Evolutionary conservation across 2,113 vertebrate genomes (phyloP), one percentile per base, ranked within the genome.

Genomic region (Heterotis niloticus): DNA sequence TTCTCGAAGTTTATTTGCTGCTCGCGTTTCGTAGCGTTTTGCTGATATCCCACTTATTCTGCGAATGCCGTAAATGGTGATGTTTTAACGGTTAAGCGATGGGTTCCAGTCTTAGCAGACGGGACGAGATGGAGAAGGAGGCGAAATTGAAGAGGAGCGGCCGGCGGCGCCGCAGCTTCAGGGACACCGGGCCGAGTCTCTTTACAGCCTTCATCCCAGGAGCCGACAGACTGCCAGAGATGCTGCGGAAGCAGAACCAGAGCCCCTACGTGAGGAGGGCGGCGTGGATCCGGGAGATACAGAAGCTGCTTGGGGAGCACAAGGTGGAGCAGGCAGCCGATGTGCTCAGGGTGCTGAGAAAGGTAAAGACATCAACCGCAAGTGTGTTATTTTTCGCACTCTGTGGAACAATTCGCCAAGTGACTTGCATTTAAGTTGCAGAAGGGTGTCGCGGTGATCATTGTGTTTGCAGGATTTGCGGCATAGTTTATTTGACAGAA

Each of bases 51-150:
- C n/a, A n/a, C n/a, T 44, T 44, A 44, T 44, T 44, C 34, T 44
- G 34, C 34, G 34, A 44, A 44, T 44, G 34, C 23, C 17, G 71
- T 13, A 18, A 56, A 29, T 28, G 17, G 0, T 5, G 60, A 64
- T 23, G 52, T 26, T 66, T 66, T 66, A 75, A 5, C 20, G 7
- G 34, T 64, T 79, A 84, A 82, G 86, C 85, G 83, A 95, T 95
- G 94, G 95, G 94, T 51, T 94, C 94, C 71, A 91, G 92, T 86
- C 88, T 94, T 80, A 94, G 91, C 89, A 93, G 93, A 69, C 94
- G 90, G 86, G 92, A 91, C 86, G 94, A 92, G 89, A 89, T 93
- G 82, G 91, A 94, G 80, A 84, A 91, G 64, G 91, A 90, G 12
- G 85, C 85, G 64, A 88, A 86, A 56, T 77, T 87, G 66, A 85